Conservation (phyloP, 2,113 vertebrate species). For the Morone chrysops region DNA sequence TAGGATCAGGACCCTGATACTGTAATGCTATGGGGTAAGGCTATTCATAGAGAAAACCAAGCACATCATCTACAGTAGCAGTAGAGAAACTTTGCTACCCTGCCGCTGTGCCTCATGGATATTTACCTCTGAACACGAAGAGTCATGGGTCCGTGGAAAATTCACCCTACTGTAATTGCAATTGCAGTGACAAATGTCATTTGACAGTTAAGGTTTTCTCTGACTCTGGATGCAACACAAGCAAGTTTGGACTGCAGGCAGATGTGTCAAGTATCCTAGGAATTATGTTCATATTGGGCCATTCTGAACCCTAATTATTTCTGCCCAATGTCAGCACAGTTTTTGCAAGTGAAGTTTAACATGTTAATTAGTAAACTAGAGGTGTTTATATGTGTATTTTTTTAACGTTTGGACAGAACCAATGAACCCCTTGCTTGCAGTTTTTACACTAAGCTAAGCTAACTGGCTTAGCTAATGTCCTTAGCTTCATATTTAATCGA, state of each 20-base stretch:
- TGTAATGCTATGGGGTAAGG: conserved; percentile 45
- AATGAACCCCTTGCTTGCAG: not conserved
- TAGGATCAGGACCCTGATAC: conserved; percentile 61
- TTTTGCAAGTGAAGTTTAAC: not conserved
- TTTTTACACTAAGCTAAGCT: not conserved
- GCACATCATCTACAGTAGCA: not conserved
- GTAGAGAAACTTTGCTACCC: conserved; percentile 34
- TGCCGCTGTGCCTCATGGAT: conserved; percentile 4
- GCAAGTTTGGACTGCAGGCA: too few relatives aligned
- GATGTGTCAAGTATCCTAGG: too few relatives aligned
- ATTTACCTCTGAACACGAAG: conserved; percentile 1
- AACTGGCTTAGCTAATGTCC: not conserved
- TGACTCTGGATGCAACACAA: not conserved
- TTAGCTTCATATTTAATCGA: not conserved
- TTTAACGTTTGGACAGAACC: not conserved
- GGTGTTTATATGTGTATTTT: too few relatives aligned
- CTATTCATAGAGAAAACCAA: conserved; percentile 53
- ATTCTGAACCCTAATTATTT: not conserved
- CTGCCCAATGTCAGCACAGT: not conserved
- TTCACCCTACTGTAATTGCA: not conserved
- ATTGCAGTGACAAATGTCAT: not conserved
- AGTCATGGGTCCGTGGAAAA: not conserved
- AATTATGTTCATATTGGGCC: not conserved
- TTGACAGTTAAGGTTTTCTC: not conserved
- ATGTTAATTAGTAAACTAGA: not conserved